phyloP scores from a whole-genome alignment of 2,113 vertebrate species.

The Thamnophis sirtalis region DNA sequence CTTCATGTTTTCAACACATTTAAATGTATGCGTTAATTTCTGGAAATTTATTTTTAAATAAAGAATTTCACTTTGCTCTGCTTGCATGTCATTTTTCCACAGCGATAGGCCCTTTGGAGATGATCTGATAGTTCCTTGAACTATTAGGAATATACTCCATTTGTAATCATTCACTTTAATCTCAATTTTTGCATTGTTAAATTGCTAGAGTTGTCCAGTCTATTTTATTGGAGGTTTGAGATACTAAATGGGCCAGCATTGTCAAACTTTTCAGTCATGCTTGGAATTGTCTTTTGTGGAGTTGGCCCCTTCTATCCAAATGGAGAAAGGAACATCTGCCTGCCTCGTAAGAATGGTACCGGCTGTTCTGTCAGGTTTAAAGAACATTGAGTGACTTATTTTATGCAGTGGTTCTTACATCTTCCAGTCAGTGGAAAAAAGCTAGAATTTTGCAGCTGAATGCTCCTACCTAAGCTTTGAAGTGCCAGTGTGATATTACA shows the following conservation, averaged over 20 bases:
- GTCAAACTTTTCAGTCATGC: background rate
- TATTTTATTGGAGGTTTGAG: background rate
- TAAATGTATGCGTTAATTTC: background rate
- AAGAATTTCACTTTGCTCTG: background rate
- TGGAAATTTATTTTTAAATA: background rate
- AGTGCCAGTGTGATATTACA: background rate
- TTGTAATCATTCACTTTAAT: background rate
- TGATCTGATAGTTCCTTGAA: background rate
- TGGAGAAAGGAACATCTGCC: background rate
- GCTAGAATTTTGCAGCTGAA: background rate
- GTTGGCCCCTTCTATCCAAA: background rate
- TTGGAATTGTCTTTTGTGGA: background rate
- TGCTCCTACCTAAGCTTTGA: background rate
- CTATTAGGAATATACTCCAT: background rate
- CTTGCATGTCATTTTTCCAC: background rate
- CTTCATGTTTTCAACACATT: background rate
- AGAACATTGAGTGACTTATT: background rate
- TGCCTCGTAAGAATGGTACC: background rate
- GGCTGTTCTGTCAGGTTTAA: background rate
- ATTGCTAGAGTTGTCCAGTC: background rate
- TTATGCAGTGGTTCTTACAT: background rate
- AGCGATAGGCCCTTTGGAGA: background rate
- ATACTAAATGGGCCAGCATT: background rate
- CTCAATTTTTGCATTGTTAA: background rate
- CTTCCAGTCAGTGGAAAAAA: background rate